These are phyloP conservation scores for Deroplatys truncata DNA, from an alignment of 2,888 invertebrate genomes.

Conservation along the genomic window DNA sequence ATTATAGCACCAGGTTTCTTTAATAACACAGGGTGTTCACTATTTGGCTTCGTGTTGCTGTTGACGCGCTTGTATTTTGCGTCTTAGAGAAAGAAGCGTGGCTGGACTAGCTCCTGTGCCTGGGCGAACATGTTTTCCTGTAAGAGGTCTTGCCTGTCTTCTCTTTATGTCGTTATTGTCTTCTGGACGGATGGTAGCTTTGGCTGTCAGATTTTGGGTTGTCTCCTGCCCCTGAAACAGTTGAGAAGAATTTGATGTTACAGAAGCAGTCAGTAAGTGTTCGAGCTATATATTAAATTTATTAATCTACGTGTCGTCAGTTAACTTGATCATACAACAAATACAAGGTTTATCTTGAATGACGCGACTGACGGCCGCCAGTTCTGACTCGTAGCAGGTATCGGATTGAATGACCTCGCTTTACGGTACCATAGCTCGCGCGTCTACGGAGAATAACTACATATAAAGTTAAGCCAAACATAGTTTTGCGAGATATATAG, in stretches of 20 bases:
- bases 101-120: constrained; percentile 45
- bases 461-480: too few species aligned
- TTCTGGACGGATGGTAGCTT: constrained; percentile 2
- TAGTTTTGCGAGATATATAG: too few species aligned
- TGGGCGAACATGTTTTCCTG: constrained; percentile 44
- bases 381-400: too few species aligned
- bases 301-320: too few species aligned
- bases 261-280: neutral
- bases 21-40: neutral
- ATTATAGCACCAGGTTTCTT: neutral
- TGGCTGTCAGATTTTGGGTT: neutral
- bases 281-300: too few species aligned
- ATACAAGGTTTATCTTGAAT: too few species aligned
- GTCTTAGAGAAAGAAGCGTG: constrained; percentile 43
- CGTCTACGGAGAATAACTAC: too few species aligned
- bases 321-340: too few species aligned
- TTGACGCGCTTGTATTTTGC: constrained; percentile 44
- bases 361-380: too few species aligned
- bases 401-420: too few species aligned
- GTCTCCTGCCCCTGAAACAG: constrained; percentile 19
- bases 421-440: too few species aligned
- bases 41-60: constrained; percentile 28
- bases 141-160: constrained; percentile 39
- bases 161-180: constrained; percentile 21
- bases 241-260: neutral